phyloP scores from a whole-genome alignment of 2,113 vertebrate species.

The Cnemophilus loriae region DNA sequence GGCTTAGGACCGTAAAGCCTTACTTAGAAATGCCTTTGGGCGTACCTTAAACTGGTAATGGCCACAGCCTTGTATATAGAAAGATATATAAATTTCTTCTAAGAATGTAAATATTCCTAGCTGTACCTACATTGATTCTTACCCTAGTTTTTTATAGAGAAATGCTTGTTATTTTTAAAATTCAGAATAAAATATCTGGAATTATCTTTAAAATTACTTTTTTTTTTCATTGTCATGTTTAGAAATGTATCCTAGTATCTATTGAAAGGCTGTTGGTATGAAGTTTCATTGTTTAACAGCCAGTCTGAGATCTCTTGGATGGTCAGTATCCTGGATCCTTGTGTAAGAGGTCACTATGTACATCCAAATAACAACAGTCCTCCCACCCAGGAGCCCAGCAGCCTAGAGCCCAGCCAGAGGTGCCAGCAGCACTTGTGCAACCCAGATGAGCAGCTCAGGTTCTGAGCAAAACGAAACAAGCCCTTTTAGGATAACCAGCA shows the following conservation, averaged over 20 bases:
- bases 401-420: background rate
- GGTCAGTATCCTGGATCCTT: background rate
- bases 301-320: background rate
- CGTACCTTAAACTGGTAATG: background rate
- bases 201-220: background rate
- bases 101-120: constrained; percentile 10
- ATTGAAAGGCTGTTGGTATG: background rate
- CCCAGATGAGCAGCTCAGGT: fast-evolving
- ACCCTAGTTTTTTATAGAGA: background rate
- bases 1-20: background rate
- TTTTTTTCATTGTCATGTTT: background rate
- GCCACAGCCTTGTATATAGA: background rate
- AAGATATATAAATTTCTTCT: background rate
- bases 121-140: background rate
- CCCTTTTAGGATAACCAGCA: background rate
- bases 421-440: background rate
- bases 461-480: background rate
- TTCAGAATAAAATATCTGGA: constrained; percentile 28
- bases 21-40: background rate
- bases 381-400: background rate
- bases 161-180: constrained; percentile 7
- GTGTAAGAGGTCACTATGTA: background rate
- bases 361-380: background rate
- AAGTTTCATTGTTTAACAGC: background rate
- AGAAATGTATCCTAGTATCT: background rate